These are phyloP conservation scores for Conops quadrifasciatus DNA, from an alignment of 2,888 invertebrate genomes.

Conservation along the genomic window DNA sequence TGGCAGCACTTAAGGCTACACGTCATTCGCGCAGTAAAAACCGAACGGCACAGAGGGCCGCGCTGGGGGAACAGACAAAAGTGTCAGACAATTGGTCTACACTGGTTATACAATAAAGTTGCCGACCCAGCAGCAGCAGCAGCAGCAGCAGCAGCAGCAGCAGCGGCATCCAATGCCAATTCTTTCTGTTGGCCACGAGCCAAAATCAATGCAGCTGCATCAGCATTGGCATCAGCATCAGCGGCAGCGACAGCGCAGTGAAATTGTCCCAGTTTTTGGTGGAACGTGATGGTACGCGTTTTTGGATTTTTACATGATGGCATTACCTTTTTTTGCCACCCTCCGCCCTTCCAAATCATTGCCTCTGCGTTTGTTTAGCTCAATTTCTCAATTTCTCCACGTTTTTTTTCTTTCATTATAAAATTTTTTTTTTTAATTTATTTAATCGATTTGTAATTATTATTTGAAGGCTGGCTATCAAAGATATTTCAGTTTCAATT, in stretches of 20 bases:
- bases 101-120: not conserved
- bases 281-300: not conserved
- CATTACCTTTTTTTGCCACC: not conserved
- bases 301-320: not conserved
- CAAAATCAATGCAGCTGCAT: constrained; percentile 5
- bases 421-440: too few species aligned
- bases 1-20: not conserved
- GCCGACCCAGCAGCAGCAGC: not conserved
- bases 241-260: too few species aligned
- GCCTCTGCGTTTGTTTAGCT: not conserved
- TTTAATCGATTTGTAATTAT: too few species aligned
- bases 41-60: not conserved
- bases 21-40: not conserved
- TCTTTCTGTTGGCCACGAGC: not conserved
- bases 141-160: not conserved
- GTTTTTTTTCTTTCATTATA: not conserved
- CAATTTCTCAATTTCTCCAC: too few species aligned
- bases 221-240: too few species aligned
- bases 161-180: not conserved
- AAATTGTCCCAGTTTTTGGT: too few species aligned
- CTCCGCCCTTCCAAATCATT: not conserved
- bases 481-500: too few species aligned
- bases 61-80: too few species aligned
- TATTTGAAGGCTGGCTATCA: too few species aligned
- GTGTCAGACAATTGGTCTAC: not conserved